Evolutionary conservation across 2,888 invertebrate species (phyloP), one percentile per base, ranked within the genome.

Genomic region (Agrotis segetum): DNA sequence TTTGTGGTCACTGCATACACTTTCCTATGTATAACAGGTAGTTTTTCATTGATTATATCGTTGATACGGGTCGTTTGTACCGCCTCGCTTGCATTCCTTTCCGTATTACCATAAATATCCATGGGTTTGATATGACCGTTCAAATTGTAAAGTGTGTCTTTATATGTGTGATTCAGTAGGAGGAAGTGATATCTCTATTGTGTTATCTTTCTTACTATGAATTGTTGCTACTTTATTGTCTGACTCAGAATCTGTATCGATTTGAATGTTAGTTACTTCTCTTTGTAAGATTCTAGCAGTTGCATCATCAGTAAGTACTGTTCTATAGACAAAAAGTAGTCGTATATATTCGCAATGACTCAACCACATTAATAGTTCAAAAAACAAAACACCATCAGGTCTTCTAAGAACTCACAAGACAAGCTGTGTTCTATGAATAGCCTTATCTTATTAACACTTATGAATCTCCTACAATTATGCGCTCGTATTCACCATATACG

Each of bases 31-130:
- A 86, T 86, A 91, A 88, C 90, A 90, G 90, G 90, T 90, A 91
- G 90, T 92, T 92, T 91, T 88, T 92, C 91, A 92, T 88, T 88
- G 92, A 92, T 91, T 90, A 89, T 91, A 92, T 93, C 89, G 87
- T 77, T 75, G 84, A 77, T 84, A 87, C 88, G 80, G 80, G 80
- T 86, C 65, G 84, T 89, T 92, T 90, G 87, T 90, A 72, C 16
- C 52, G 47, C 87, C 61, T 56, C 56, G 62, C 11, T 62, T 67
- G 63, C 77, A 83, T 85, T 82, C 72, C 74, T 77, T 63, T 66
- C 56, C 47, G 68, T 69, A 67, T 76, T 80, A 76, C 67, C 76
- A 84, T 85, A 83, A 79, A 83, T 78, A 68, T 83, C 71, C 68
- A 75, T 70, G 74, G 69, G 61, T 70, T 74, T 67, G 73, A 65